Conservation (phyloP, 1,140 invertebrate genomes). For the Drosophila pallidifrons region DNA sequence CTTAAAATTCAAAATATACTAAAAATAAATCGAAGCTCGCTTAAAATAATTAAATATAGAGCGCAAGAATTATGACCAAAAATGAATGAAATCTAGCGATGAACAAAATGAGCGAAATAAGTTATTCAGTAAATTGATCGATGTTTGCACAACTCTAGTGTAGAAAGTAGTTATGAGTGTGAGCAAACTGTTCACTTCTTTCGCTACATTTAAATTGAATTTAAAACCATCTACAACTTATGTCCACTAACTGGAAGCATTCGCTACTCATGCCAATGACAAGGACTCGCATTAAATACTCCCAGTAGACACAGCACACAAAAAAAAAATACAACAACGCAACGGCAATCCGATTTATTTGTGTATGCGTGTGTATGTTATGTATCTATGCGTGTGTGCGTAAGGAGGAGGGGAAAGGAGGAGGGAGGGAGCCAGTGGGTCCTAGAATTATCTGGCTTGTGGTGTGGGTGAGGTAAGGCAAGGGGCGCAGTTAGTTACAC, state of each 20-base stretch:
- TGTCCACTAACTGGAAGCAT: background rate
- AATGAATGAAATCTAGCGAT: too few relatives aligned
- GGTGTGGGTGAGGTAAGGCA: constrained; percentile 14
- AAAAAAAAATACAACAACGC: constrained; percentile 12
- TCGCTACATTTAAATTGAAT: constrained; percentile 9
- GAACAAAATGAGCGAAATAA: too few relatives aligned
- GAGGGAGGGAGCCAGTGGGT: background rate
- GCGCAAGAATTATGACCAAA: too few relatives aligned
- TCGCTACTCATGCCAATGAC: too few relatives aligned
- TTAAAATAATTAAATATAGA: too few relatives aligned
- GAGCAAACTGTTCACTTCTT: background rate
- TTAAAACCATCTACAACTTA: constrained; percentile 12
- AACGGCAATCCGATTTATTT: constrained; percentile 63
- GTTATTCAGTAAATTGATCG: too few relatives aligned
- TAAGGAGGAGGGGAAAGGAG: background rate
- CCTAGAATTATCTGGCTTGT: constrained; percentile 2
- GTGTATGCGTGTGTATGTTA: constrained; percentile 15
- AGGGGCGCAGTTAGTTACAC: constrained; percentile 63
- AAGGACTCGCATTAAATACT: constrained; percentile 6
- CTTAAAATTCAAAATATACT: too few relatives aligned
- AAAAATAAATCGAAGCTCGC: too few relatives aligned
- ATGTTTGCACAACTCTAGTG: background rate
- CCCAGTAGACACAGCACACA: background rate
- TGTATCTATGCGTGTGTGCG: constrained; percentile 18
- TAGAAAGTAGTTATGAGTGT: background rate